Percentiles rank a stretch among this genome's conserved stretches.
phyloP scores from a whole-genome alignment of 1,140 invertebrate genomes.

The Lordiphosa clarofinis region DNA sequence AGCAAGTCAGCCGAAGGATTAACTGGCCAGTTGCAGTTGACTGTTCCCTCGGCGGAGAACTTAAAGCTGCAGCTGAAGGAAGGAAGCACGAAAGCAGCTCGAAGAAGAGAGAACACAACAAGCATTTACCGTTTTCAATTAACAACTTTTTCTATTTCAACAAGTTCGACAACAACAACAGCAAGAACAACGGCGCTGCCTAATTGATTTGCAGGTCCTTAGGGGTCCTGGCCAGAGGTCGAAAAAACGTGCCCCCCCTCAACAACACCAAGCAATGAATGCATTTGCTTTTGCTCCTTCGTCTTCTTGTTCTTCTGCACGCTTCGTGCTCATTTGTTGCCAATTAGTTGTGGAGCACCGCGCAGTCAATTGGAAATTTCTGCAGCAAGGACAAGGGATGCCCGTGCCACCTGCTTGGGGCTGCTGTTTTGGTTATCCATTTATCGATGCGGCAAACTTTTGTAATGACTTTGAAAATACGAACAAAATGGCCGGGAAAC shows the following conservation, averaged over 20 bases:
- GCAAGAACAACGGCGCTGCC: slow-evolving; percentile 37
- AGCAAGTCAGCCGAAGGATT: slow-evolving; percentile 46
- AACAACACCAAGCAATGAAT: slow-evolving; percentile 29
- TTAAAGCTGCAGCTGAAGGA: slow-evolving; percentile 3
- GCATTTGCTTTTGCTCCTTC: slow-evolving; percentile 18
- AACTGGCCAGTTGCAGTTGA: slow-evolving; percentile 27
- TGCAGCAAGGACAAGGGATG: slow-evolving; percentile 22
- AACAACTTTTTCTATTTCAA: slow-evolving; percentile 55
- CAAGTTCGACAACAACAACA: slow-evolving; percentile 7
- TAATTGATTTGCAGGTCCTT: slow-evolving; percentile 70
- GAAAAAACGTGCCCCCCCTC: slow-evolving; percentile 15
- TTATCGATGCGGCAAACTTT: slow-evolving; percentile 74
- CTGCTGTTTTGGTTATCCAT: slow-evolving; percentile 74
- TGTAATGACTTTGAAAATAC: slow-evolving; percentile 77
- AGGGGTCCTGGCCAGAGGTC: slow-evolving; percentile 16
- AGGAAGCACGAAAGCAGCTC: not conserved
- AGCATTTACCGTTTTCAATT: slow-evolving; percentile 69
- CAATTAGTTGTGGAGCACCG: slow-evolving; percentile 74
- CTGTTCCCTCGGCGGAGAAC: slow-evolving; percentile 2
- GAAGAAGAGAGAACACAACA: slow-evolving; percentile 3
- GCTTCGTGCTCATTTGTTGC: slow-evolving; percentile 71
- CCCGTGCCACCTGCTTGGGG: slow-evolving; percentile 15
- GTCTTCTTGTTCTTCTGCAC: slow-evolving; percentile 19
- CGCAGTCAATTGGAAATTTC: slow-evolving; percentile 75
- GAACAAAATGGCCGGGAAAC: slow-evolving; percentile 46